phyloP scores from a whole-genome alignment of 92 coral and sea anemone genomes.

The Palythoa caribaeorum region DNA sequence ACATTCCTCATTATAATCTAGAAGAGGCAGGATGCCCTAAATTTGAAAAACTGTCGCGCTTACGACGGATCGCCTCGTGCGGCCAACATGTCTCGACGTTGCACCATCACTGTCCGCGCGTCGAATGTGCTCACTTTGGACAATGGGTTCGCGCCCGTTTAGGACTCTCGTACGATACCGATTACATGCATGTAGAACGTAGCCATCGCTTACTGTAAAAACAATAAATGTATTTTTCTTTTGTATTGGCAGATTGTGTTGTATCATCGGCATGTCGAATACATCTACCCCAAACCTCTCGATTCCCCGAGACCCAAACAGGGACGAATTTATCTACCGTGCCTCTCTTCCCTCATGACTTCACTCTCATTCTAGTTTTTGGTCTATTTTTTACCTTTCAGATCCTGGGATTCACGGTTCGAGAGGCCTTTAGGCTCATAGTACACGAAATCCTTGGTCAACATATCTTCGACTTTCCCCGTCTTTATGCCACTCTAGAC shows the following conservation, averaged over 20 bases:
- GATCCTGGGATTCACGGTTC: too few relatives aligned
- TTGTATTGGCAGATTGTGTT: conserved; percentile 2
- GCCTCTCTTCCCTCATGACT: too few relatives aligned
- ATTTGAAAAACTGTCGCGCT: conserved; percentile 12
- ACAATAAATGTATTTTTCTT: background rate
- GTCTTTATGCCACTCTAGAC: too few relatives aligned
- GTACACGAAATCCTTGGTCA: too few relatives aligned
- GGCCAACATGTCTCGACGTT: background rate
- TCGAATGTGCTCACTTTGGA: conserved; percentile 29
- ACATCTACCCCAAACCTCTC: background rate
- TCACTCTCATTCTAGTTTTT: too few relatives aligned
- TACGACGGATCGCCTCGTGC: conserved; percentile 10
- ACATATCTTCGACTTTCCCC: too few relatives aligned
- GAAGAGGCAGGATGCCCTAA: conserved; percentile 23
- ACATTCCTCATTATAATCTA: conserved; percentile 13
- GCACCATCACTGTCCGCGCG: conserved; percentile 12
- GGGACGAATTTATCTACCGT: too few relatives aligned
- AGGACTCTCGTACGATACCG: conserved; percentile 20
- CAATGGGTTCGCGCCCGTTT: conserved; percentile 38
- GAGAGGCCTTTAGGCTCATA: too few relatives aligned
- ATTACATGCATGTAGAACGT: conserved; percentile 19
- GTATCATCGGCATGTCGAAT: too few relatives aligned
- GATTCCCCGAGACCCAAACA: too few relatives aligned
- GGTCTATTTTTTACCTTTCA: too few relatives aligned
- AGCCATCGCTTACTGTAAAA: background rate